Percentiles rank a stretch among this genome's conserved stretches.
Conservation (phyloP, 2,888 invertebrate species). For the Sinhomidia bicolor region DNA sequence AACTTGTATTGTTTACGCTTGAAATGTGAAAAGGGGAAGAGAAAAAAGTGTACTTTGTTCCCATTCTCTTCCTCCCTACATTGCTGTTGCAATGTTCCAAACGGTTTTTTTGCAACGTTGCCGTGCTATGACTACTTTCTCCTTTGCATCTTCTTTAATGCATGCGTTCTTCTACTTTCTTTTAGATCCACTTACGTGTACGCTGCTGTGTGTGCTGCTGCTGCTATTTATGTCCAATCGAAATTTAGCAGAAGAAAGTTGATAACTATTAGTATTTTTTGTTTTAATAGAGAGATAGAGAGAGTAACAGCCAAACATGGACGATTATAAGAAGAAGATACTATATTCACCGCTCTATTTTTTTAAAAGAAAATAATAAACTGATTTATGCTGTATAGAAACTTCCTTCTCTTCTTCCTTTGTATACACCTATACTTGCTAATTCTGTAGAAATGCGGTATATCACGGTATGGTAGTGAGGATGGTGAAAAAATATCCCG, state of each 20-base stretch:
- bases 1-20: constrained; percentile 68
- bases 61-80: background rate
- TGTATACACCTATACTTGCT: too few relatives aligned
- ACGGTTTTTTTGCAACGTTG: background rate
- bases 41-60: background rate
- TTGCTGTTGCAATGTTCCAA: background rate
- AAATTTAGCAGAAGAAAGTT: background rate
- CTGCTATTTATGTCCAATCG: background rate
- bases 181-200: background rate
- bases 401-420: too few relatives aligned
- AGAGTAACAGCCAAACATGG: background rate
- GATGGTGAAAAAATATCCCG: too few relatives aligned
- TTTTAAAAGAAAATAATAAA: too few relatives aligned
- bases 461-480: too few relatives aligned
- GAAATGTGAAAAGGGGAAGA: constrained; percentile 34
- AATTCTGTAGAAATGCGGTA: too few relatives aligned
- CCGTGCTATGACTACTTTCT: background rate
- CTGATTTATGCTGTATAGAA: background rate
- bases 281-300: too few relatives aligned
- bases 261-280: background rate
- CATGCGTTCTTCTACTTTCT: background rate
- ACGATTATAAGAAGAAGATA: too few relatives aligned
- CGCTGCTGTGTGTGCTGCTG: too few relatives aligned
- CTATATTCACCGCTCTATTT: too few relatives aligned
- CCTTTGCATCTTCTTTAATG: background rate